Evolutionary conservation across 1,140 invertebrate species (phyloP).

Genomic region (Zaprionus vittiger): DNA sequence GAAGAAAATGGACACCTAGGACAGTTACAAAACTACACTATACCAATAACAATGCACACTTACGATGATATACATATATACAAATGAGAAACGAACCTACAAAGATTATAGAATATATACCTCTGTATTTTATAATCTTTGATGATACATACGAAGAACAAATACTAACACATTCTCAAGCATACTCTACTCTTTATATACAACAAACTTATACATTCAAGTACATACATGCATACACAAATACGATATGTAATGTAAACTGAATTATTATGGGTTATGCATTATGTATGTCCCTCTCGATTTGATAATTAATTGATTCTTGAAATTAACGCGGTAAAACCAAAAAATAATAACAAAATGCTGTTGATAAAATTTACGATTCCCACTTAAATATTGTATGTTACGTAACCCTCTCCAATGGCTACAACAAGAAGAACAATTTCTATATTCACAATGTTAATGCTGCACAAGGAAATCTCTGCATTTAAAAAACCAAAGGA

Average conservation of each 20-base stretch:
- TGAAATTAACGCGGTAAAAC: background rate
- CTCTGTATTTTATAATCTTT: too few relatives aligned
- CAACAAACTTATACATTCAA: slow-evolving; percentile 23
- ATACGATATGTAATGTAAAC: slow-evolving; percentile 65
- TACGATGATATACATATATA: slow-evolving; percentile 27
- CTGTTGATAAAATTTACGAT: slow-evolving; percentile 66
- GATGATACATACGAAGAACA: background rate
- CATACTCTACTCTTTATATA: slow-evolving; percentile 41
- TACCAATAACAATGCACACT: slow-evolving; percentile 46
- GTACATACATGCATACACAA: slow-evolving; percentile 44
- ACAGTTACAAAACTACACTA: slow-evolving; percentile 58
- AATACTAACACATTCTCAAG: slow-evolving; percentile 48
- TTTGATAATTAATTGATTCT: slow-evolving; percentile 56
- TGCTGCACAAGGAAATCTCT: slow-evolving; percentile 82
- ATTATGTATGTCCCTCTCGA: slow-evolving; percentile 68
- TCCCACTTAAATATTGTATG: slow-evolving; percentile 69
- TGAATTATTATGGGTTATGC: slow-evolving; percentile 67
- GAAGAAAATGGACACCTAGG: slow-evolving; percentile 67
- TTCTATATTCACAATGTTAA: slow-evolving; percentile 79
- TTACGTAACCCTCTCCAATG: slow-evolving; percentile 60
- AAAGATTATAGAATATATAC: slow-evolving; percentile 1
- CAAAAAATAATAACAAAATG: slow-evolving; percentile 24
- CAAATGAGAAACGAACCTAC: slow-evolving; percentile 11
- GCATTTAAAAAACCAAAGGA: slow-evolving; percentile 65
- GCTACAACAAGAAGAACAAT: slow-evolving; percentile 56